Percentiles rank a stretch among this genome's conserved stretches.
phyloP scores from a whole-genome alignment of 2,888 invertebrate species.

The Nomada flava region DNA sequence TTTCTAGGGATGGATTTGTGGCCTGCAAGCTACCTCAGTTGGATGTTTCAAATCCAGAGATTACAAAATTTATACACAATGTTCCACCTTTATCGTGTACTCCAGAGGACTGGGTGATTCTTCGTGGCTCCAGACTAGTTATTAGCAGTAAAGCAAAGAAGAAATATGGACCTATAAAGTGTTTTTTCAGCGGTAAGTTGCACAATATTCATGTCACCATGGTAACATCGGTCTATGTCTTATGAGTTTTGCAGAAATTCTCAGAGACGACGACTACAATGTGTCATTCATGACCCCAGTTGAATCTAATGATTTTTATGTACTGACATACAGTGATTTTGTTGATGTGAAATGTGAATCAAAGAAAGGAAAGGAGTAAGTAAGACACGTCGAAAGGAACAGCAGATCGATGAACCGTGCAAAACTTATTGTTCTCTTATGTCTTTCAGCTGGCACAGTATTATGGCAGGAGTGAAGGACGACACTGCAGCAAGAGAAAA shows the following conservation, averaged over 20 bases:
- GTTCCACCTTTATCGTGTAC: constrained; percentile 88
- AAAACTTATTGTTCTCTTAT: background rate
- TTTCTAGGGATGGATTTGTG: constrained; percentile 75
- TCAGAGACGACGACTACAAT: constrained; percentile 88
- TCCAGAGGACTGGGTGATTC: constrained; percentile 91
- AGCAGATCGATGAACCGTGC: background rate
- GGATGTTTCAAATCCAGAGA: constrained; percentile 89
- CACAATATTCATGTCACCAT: background rate
- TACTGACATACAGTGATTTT: constrained; percentile 89
- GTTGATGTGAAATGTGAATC: constrained; percentile 88
- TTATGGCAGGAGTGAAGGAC: constrained; percentile 87
- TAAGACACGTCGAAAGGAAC: constrained; percentile 39
- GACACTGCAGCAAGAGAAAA: constrained; percentile 84
- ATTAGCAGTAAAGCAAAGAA: constrained; percentile 85
- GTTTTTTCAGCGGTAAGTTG: constrained; percentile 78
- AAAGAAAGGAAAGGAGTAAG: constrained; percentile 84
- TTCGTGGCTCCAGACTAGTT: constrained; percentile 84
- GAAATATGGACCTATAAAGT: constrained; percentile 82
- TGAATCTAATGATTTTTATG: constrained; percentile 86
- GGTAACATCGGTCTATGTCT: background rate
- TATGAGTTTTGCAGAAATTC: constrained; percentile 86
- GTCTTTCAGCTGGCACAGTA: constrained; percentile 87
- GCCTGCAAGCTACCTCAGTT: constrained; percentile 89
- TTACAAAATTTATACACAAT: constrained; percentile 89
- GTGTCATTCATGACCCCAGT: constrained; percentile 86